Base-by-base conservation (phyloP, 2,888 invertebrate genomes). In the Teleogryllus oceanicus region DNA sequence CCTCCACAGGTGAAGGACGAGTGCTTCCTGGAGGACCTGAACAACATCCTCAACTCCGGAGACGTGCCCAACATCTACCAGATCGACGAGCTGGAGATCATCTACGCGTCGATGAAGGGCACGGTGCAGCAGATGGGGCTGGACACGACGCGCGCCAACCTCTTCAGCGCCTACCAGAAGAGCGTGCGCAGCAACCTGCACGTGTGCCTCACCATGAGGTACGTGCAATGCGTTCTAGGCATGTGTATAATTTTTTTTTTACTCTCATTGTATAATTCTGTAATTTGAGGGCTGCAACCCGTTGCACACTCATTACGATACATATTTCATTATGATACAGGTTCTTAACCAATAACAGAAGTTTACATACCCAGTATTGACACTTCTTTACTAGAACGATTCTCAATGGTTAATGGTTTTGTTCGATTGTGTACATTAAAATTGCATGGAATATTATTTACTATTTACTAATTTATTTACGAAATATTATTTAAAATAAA, bases 21-120 rank as follows among this genome's bases (percentile, higher is more conserved):
- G 85, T 91, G 93, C 0, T 96, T 96, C 87, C 88, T 96, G 78
- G 96, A 96, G 86, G 96, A 97, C 84, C 88, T 97, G 77, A 96
- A 96, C 87, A 96, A 95, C 85, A 89, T 97, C 79, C 86, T 97
- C 49, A 96, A 95, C 85, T 94, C 94, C 13, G 96, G 96, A 0
- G 96, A 96, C 86, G 95, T 96, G 4, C 96, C 96, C 0, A 96
- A 96, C 85, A 92, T 96, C 24, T 96, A 94, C 86, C 92, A 94
- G 79, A 90, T 92, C 2, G 96, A 97, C 83, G 96, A 96, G 85
- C 85, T 93, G 78, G 95, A 95, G 83, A 90, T 88, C 84, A 93
- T 94, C 82, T 94, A 89, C 87, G 90, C 91, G 84, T 89, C 91
- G 0, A 93, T 94, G 88, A 93, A 94, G 76, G 93, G 93, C 78